A percentile compares a stretch with the other conserved stretches of the same genome.
Conservation (phyloP, 2,888 invertebrate species). For the Dryomyza anilis region DNA sequence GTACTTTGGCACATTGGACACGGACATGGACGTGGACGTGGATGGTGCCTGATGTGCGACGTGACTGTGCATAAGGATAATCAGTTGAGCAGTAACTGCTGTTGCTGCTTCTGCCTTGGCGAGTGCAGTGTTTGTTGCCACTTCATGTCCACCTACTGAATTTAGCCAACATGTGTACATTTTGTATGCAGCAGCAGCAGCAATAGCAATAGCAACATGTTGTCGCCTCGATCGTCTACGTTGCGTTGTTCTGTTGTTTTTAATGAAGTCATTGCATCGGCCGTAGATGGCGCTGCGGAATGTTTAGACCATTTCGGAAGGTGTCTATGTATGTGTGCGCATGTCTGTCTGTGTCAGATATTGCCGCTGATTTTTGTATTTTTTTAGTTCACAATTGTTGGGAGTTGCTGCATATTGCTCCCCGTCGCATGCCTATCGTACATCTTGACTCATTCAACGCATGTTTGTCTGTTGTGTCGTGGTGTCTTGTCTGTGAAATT, state of each 20-base stretch:
- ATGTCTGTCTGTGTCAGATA: background rate
- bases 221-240: background rate
- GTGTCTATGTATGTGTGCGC: background rate
- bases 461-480: conserved; percentile 19
- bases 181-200: background rate
- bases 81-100: too few relatives aligned
- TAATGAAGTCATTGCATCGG: conserved; percentile 19
- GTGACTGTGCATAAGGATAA: background rate
- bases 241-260: background rate
- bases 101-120: background rate
- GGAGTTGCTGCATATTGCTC: background rate
- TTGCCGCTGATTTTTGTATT: conserved; percentile 9
- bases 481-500: too few relatives aligned
- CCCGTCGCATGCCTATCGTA: conserved; percentile 1
- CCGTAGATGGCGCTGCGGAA: conserved; percentile 9
- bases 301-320: conserved; percentile 10
- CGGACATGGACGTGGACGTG: conserved; percentile 1
- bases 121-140: background rate
- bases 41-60: background rate
- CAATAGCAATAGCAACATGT: conserved; percentile 4
- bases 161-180: background rate
- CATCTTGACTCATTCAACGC: background rate
- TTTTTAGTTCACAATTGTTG: background rate
- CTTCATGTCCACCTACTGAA: conserved; percentile 20
- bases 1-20: conserved; percentile 29